These are phyloP conservation scores for Cygnus atratus DNA, from an alignment of 2,113 vertebrate species.

Conservation along the genomic window DNA sequence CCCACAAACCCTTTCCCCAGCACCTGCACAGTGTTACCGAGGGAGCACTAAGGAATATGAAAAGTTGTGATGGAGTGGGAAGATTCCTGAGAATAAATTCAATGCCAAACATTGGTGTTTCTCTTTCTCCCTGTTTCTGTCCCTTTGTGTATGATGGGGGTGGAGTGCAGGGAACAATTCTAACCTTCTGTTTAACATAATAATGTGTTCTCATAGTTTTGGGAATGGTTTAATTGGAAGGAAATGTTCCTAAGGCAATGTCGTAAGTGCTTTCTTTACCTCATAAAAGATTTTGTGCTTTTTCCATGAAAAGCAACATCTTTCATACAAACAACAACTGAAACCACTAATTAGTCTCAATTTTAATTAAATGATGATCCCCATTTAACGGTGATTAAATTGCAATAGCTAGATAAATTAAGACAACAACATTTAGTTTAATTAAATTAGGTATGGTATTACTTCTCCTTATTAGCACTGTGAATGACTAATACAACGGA, in stretches of 20 bases:
- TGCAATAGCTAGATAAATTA: constrained; percentile 63
- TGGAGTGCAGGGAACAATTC: not conserved
- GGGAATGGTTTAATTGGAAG: not conserved
- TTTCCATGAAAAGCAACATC: constrained; percentile 24
- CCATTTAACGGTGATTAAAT: constrained; percentile 66
- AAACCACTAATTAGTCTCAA: constrained; percentile 65
- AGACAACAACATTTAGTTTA: constrained; percentile 57
- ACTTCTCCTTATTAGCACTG: constrained; percentile 32
- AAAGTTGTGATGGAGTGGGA: not conserved
- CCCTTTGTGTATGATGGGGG: not conserved
- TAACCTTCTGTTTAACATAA: not conserved
- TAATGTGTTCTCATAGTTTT: not conserved
- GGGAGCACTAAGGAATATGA: not conserved
- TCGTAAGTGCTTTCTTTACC: constrained; percentile 11
- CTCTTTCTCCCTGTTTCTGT: not conserved
- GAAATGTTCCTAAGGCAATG: constrained; percentile 29
- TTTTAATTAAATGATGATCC: constrained; percentile 69
- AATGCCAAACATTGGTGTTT: not conserved
- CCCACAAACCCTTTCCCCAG: not conserved
- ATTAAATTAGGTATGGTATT: constrained; percentile 68
- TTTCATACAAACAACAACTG: constrained; percentile 66
- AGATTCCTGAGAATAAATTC: not conserved
- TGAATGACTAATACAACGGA: constrained; percentile 11
- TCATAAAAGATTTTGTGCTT: constrained; percentile 40
- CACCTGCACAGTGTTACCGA: not conserved